These are phyloP conservation scores for Bubo bubo DNA, from an alignment of 2,113 vertebrate species.

Conservation along the genomic window DNA sequence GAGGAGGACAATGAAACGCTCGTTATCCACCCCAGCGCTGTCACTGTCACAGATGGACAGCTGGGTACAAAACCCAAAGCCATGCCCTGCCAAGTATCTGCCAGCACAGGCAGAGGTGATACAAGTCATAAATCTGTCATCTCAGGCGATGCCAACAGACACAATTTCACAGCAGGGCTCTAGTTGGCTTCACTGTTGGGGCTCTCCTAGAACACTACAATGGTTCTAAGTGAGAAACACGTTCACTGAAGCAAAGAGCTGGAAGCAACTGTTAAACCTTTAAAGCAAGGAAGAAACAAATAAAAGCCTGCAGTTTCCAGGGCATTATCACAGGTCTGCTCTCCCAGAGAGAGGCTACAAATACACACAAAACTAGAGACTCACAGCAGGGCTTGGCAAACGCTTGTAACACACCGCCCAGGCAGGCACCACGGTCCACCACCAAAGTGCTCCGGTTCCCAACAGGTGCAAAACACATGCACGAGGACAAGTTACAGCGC, in stretches of 20 bases:
- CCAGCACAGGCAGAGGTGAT: neutral
- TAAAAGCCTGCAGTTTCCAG: neutral
- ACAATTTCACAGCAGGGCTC: neutral
- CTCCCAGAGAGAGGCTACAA: neutral
- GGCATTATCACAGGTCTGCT: neutral
- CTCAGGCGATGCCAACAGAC: neutral
- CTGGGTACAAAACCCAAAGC: neutral
- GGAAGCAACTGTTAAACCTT: neutral
- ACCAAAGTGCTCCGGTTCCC: neutral
- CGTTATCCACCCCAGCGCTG: accelerated
- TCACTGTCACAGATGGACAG: neutral
- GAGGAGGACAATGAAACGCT: accelerated
- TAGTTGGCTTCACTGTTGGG: accelerated
- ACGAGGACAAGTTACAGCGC: accelerated
- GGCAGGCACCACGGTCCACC: neutral
- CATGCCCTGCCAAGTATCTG: neutral
- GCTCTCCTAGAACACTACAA: neutral
- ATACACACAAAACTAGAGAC: neutral
- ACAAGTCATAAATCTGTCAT: neutral
- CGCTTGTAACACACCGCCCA: neutral
- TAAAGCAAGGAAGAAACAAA: neutral
- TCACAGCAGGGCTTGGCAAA: neutral
- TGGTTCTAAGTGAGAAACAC: neutral
- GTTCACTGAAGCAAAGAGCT: neutral
- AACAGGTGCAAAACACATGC: neutral